phyloP scores from a whole-genome alignment of 2,113 vertebrate genomes.

The Parus major region DNA sequence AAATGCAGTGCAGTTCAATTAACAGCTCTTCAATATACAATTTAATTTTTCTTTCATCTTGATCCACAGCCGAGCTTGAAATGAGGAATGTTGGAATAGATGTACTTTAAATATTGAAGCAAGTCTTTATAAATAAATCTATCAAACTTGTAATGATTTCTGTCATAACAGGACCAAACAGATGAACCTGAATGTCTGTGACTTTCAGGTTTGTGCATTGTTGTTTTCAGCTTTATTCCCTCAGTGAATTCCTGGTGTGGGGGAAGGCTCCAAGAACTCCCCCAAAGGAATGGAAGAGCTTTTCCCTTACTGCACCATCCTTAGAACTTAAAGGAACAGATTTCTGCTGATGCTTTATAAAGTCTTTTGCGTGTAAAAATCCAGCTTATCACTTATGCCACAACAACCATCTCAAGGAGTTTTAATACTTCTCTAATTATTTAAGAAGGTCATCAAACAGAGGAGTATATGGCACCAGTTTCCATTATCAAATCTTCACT shows the following conservation, averaged over 20 bases:
- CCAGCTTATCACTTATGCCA: neutral
- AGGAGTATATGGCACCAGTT: neutral
- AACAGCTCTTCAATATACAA: constrained; percentile 84
- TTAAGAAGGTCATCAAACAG: neutral
- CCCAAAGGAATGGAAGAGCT: neutral
- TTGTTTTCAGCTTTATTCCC: constrained; percentile 30
- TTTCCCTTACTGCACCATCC: neutral
- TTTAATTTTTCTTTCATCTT: constrained; percentile 91
- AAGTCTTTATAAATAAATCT: constrained; percentile 79
- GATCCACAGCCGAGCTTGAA: constrained; percentile 78
- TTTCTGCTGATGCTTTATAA: neutral
- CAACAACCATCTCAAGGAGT: neutral
- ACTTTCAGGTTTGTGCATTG: constrained; percentile 14
- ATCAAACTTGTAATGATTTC: constrained; percentile 80
- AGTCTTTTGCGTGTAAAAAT: neutral
- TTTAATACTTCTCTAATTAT: neutral
- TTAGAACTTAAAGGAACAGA: neutral
- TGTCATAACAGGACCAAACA: constrained; percentile 72
- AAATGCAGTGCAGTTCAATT: constrained; percentile 85
- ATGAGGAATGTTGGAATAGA: constrained; percentile 76
- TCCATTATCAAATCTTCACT: neutral
- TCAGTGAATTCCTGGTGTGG: neutral
- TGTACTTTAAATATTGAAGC: constrained; percentile 79
- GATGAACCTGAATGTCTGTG: constrained; percentile 52
- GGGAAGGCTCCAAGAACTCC: neutral